A percentile compares a stretch with the other conserved stretches of the same genome.
These are phyloP conservation scores for Odontamblyopus lacepedii DNA, from an alignment of 2,797 vertebrate species.

Conservation along the genomic window DNA sequence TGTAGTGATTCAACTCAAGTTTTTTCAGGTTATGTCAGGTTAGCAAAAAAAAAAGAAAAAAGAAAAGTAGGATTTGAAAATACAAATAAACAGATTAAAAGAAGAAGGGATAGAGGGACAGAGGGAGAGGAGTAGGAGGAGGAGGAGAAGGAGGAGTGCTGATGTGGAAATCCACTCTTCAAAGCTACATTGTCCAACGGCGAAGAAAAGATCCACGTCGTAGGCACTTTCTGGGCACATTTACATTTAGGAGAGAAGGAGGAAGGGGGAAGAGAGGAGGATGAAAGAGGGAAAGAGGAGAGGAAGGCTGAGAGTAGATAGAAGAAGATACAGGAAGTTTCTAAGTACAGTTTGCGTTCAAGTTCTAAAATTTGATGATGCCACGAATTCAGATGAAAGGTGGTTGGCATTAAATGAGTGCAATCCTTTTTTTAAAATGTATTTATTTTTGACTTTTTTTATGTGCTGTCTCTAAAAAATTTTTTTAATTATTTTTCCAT, in stretches of 20 bases:
- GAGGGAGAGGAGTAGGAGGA: constrained; percentile 14
- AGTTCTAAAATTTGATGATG: no score
- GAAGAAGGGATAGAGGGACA: not conserved
- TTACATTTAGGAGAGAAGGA: constrained; percentile 47
- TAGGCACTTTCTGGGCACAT: constrained; percentile 46
- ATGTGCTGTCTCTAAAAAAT: no score
- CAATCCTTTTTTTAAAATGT: no score
- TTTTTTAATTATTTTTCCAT: no score
- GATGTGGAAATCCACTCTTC: constrained; percentile 54
- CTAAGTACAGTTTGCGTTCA: no score
- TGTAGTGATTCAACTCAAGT: no score
- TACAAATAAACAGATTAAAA: constrained; percentile 57
- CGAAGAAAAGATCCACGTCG: constrained; percentile 54
- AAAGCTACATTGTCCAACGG: constrained; percentile 42
- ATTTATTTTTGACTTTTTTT: no score
- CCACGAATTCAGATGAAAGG: no score
- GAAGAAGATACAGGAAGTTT: not conserved
- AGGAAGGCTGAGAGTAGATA: not conserved
- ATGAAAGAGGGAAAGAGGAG: not conserved
- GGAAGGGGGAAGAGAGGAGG: no score
- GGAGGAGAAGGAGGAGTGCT: constrained; percentile 26
- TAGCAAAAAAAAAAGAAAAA: constrained; percentile 46
- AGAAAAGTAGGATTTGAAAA: constrained; percentile 33
- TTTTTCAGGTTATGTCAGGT: constrained; percentile 47
- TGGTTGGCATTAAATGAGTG: no score